These are phyloP conservation scores for Pogoniulus pusillus DNA, from an alignment of 2,797 vertebrate species.

Conservation along the genomic window DNA sequence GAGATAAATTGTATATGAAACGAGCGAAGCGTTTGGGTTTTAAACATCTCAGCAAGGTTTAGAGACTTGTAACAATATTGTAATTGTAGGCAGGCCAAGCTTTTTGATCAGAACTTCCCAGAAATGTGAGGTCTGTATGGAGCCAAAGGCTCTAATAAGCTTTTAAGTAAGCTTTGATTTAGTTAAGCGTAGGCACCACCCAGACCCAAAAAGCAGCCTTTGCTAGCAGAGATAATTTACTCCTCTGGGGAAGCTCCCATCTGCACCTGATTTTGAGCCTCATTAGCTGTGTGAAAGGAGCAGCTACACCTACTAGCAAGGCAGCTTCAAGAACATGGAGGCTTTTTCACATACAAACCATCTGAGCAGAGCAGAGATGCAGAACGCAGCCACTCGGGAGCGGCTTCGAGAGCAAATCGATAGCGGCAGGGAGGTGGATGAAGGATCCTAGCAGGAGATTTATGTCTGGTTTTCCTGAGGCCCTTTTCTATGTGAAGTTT, in stretches of 20 bases:
- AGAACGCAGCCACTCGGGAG: neutral
- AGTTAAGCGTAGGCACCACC: conserved; percentile 9
- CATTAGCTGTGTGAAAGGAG: neutral
- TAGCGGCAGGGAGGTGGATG: neutral
- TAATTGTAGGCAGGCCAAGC: conserved; percentile 39
- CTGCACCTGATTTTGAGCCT: neutral
- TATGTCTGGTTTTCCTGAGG: neutral
- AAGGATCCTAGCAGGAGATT: neutral
- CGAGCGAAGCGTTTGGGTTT: conserved; percentile 5
- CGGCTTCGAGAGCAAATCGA: neutral
- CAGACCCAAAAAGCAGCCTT: neutral
- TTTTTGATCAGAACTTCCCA: conserved; percentile 59
- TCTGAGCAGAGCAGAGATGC: neutral
- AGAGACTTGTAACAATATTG: conserved; percentile 43
- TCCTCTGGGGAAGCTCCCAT: conserved; percentile 25
- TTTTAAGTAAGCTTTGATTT: conserved; percentile 59
- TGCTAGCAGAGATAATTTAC: neutral
- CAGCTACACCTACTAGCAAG: neutral
- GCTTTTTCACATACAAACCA: neutral
- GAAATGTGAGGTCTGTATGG: conserved; percentile 16
- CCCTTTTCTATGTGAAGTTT: neutral
- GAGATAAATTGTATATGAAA: neutral
- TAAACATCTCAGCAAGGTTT: neutral
- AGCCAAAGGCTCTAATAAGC: conserved; percentile 42
- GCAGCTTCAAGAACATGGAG: neutral